Evolutionary conservation across 2,113 vertebrate genomes (phyloP), one percentile per base, ranked within the genome.

Genomic region (Thunnus maccoyii): DNA sequence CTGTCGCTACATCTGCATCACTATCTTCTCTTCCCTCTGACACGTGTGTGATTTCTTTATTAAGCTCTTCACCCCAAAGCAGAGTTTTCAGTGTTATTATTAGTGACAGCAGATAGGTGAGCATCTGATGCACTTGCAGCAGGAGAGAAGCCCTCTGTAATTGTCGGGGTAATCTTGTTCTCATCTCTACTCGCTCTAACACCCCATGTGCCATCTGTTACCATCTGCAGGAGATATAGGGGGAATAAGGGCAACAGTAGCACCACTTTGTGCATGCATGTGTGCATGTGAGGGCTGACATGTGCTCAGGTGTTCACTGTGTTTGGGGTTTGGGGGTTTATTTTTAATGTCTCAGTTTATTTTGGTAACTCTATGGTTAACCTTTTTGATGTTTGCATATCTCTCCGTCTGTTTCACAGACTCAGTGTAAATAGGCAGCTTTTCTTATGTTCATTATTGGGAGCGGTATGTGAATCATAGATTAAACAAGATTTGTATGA

Each of bases 201-300:
- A 67, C 77, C 76, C 66, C 7, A 47, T 72, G 61, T 60, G n/a
- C 76, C 91, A 90, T 87, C 90, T 92, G 93, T 83, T 83, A 80
- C 76, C 82, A 75, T 90, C 78, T 76, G 82, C 36, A 47, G 87
- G 52, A 41, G 78, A 83, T 68, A 76, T 18, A 63, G 54, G 66
- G 27, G 58, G 85, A 91, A 92, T 78, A n/a, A 84, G 87, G 56
- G 88, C 81, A 93, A 84, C 91, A 88, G 85, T 22, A 86, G 74
- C 78, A 84, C 14, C 27, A 27, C 36, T 83, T 9, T 36, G 47
- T 57, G 65, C 67, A 60, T 47, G 52, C 72, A 47, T 70, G 56
- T 80, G 60, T 67, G 72, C 58, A 52, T 72, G 76, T 65, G 70
- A 30, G 64, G 16, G 47, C 63, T 25, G 60, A 5, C 27, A 3